These are phyloP conservation scores for Xylota segnis DNA, from an alignment of 2,888 invertebrate genomes.

Conservation along the genomic window DNA sequence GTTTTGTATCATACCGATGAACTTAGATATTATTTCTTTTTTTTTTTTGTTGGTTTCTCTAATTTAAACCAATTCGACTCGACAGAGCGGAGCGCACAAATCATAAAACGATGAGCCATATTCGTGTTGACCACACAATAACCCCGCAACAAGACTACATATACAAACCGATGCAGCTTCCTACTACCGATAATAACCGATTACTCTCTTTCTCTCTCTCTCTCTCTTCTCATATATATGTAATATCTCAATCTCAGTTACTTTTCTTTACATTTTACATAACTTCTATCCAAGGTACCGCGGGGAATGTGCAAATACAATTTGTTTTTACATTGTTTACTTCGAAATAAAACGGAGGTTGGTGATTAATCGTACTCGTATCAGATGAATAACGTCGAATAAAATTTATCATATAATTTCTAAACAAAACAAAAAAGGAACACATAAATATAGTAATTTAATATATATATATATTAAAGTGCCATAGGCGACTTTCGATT, in stretches of 20 bases:
- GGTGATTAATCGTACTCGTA: slow-evolving; percentile 53
- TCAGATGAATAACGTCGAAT: slow-evolving; percentile 53
- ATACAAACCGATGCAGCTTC: slow-evolving; percentile 47
- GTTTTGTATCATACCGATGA: slow-evolving; percentile 30
- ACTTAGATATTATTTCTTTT: neutral
- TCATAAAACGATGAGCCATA: slow-evolving; percentile 15
- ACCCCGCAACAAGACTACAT: slow-evolving; percentile 44
- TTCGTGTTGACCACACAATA: slow-evolving; percentile 22
- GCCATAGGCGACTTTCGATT: slow-evolving; percentile 76
- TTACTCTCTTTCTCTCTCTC: slow-evolving; percentile 16
- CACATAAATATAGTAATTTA: slow-evolving; percentile 61
- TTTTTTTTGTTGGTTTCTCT: slow-evolving; percentile 9
- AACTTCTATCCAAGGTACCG: slow-evolving; percentile 55
- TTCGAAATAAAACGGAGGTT: slow-evolving; percentile 44
- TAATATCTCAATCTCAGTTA: slow-evolving; percentile 30
- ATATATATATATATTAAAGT: slow-evolving; percentile 62
- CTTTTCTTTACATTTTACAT: slow-evolving; percentile 18
- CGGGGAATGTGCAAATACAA: slow-evolving; percentile 75
- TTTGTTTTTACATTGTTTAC: slow-evolving; percentile 51
- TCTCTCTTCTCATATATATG: slow-evolving; percentile 1
- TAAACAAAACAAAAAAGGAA: slow-evolving; percentile 40
- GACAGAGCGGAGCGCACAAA: slow-evolving; percentile 58
- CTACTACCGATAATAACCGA: slow-evolving; percentile 42
- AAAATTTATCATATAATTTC: slow-evolving; percentile 50
- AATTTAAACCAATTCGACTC: slow-evolving; percentile 20